Conservation (phyloP, 2,888 invertebrate genomes). For the Eristalis intricaria region DNA sequence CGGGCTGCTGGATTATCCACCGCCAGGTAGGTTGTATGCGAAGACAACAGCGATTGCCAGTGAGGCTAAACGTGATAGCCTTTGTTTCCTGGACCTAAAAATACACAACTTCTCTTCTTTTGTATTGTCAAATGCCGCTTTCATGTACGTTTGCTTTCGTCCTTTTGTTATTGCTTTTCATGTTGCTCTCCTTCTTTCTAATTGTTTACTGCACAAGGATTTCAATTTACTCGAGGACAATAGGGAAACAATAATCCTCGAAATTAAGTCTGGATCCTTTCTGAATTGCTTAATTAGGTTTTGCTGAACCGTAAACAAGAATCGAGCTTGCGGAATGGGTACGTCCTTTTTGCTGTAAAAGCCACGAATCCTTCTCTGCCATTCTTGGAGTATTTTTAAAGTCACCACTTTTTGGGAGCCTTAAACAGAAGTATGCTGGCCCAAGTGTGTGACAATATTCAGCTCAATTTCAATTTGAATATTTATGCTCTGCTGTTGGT, state of each 20-base stretch:
- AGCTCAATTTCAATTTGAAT: conserved; percentile 6
- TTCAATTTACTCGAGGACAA: conserved; percentile 68
- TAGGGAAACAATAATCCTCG: conserved; percentile 67
- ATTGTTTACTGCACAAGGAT: conserved; percentile 70
- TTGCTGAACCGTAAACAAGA: conserved; percentile 65
- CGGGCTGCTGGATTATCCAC: conserved; percentile 28
- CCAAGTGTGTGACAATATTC: not conserved
- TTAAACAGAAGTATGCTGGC: conserved; percentile 2
- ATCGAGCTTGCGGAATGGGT: conserved; percentile 38
- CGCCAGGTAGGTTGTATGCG: conserved; percentile 3
- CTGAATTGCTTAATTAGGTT: conserved; percentile 70
- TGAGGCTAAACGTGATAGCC: conserved; percentile 36
- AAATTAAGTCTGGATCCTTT: conserved; percentile 68
- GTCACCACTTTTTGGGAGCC: not conserved
- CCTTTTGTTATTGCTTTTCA: conserved; percentile 47
- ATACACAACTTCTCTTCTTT: conserved; percentile 42
- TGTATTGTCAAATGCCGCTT: conserved; percentile 65
- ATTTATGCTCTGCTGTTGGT: not conserved
- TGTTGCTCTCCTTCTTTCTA: conserved; percentile 53
- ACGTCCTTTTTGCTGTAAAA: conserved; percentile 48
- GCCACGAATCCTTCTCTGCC: not conserved
- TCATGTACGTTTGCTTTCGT: conserved; percentile 57
- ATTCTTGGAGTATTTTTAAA: conserved; percentile 7
- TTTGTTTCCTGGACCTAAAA: conserved; percentile 43
- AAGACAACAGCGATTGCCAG: conserved; percentile 15